A percentile compares a stretch with the other conserved stretches of the same genome.
These are phyloP conservation scores for Chironomus tentans DNA, from an alignment of 2,888 invertebrate genomes.

Conservation along the genomic window DNA sequence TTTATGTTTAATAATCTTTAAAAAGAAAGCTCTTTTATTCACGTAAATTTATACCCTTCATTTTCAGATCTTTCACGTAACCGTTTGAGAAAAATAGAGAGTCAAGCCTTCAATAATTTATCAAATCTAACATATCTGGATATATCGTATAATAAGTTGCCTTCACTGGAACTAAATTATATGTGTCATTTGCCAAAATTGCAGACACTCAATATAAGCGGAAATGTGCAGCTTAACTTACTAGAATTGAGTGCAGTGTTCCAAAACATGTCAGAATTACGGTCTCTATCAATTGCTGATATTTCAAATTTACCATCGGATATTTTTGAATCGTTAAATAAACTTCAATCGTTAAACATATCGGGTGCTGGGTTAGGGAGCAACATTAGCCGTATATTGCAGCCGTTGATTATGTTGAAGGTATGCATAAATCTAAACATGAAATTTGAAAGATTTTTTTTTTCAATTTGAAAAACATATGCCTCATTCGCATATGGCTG, in stretches of 20 bases:
- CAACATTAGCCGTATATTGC: conserved; percentile 40
- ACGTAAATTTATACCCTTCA: not conserved
- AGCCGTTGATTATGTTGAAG: conserved; percentile 40
- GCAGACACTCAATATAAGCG: conserved; percentile 58
- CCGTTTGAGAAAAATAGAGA: conserved; percentile 63
- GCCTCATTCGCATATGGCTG: conserved; percentile 5
- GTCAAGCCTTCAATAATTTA: conserved; percentile 63
- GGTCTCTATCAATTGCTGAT: conserved; percentile 40
- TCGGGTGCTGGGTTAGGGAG: conserved; percentile 59
- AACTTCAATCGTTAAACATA: conserved; percentile 57
- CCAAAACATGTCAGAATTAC: conserved; percentile 39
- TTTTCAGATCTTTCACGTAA: conserved; percentile 54
- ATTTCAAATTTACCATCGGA: conserved; percentile 42
- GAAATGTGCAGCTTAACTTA: conserved; percentile 46
- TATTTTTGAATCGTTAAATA: conserved; percentile 40
- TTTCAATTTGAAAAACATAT: conserved; percentile 27
- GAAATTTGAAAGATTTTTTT: too few relatives aligned
- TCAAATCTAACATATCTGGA: conserved; percentile 60
- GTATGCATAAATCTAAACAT: conserved; percentile 30
- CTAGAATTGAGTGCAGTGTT: conserved; percentile 40
- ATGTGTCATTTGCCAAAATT: conserved; percentile 43
- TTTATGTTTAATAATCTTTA: too few relatives aligned
- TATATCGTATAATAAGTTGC: conserved; percentile 66
- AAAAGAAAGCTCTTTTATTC: not conserved
- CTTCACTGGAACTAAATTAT: conserved; percentile 54